Evolutionary conservation across 2,888 invertebrate genomes (phyloP).

Genomic region (Pterostichus madidus): DNA sequence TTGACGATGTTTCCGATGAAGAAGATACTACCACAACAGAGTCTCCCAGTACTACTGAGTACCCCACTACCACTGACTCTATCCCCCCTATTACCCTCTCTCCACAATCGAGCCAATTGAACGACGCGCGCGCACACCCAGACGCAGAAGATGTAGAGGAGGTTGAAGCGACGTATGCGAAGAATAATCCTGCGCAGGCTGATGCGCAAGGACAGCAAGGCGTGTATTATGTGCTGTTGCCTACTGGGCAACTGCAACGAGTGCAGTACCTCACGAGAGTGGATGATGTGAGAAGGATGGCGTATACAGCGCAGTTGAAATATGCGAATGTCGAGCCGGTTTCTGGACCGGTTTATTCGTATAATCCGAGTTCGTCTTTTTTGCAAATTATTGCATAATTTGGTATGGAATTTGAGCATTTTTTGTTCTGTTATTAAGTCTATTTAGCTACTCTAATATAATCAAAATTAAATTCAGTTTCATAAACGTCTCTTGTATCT

Average conservation of each 20-base stretch:
- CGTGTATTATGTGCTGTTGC: slow-evolving; percentile 83
- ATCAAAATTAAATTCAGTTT: no score
- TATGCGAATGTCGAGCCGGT: slow-evolving; percentile 83
- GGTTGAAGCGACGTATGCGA: slow-evolving; percentile 68
- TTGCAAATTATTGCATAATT: slow-evolving; percentile 66
- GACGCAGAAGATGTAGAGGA: slow-evolving; percentile 69
- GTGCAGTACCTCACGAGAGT: slow-evolving; percentile 79
- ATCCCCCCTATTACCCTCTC: slow-evolving; percentile 68
- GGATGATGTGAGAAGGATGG: slow-evolving; percentile 81
- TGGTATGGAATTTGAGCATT: background rate
- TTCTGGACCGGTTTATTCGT: slow-evolving; percentile 81
- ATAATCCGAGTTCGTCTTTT: slow-evolving; percentile 73
- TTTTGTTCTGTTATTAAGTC: no score
- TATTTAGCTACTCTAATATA: no score
- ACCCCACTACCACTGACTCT: slow-evolving; percentile 74
- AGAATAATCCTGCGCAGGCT: slow-evolving; percentile 72
- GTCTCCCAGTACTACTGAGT: slow-evolving; percentile 71
- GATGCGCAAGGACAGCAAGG: slow-evolving; percentile 75
- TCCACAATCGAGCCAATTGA: slow-evolving; percentile 73
- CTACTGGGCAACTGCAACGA: slow-evolving; percentile 82
- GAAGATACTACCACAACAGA: slow-evolving; percentile 73
- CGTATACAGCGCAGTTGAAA: slow-evolving; percentile 82
- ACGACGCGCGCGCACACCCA: slow-evolving; percentile 48
- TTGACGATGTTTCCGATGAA: slow-evolving; percentile 72
- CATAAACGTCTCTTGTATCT: no score